phyloP scores from a whole-genome alignment of 2,113 vertebrate species.

The Heterocephalus glaber region DNA sequence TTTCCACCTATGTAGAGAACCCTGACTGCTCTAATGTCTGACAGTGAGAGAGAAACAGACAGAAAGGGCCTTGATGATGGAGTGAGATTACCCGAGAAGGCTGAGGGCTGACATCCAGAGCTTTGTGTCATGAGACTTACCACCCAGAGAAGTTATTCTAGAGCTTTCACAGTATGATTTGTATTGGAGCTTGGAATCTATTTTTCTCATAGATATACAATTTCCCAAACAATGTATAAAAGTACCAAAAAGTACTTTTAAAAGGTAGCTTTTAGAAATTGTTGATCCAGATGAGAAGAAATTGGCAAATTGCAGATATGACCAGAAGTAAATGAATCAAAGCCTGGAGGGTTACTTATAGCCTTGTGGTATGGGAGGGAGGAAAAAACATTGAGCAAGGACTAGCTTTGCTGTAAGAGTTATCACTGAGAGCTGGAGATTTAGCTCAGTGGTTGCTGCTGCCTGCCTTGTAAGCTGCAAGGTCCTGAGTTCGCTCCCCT shows the following conservation, averaged over 20 bases:
- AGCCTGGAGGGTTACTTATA: conserved; percentile 13
- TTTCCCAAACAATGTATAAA: conserved; percentile 47
- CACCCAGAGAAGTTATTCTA: conserved; percentile 37
- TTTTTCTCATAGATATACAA: neutral
- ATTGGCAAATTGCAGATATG: conserved; percentile 4
- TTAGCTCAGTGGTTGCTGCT: too few species aligned
- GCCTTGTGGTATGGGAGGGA: neutral
- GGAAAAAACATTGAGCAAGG: neutral
- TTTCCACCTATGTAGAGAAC: neutral
- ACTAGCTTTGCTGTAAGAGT: neutral
- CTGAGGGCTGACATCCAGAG: neutral
- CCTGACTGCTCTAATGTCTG: neutral
- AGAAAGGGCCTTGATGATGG: conserved; percentile 17
- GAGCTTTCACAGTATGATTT: conserved; percentile 7
- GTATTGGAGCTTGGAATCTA: neutral
- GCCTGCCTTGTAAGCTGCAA: too few species aligned
- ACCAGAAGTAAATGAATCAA: conserved; percentile 44
- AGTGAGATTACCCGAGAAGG: neutral
- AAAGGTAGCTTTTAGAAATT: conserved; percentile 39
- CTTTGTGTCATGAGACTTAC: neutral
- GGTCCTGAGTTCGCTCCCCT: too few species aligned
- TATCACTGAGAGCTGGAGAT: too few species aligned
- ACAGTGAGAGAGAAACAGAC: neutral
- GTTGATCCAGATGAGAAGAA: conserved; percentile 13
- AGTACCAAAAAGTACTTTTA: conserved; percentile 41